Evolutionary conservation across 2,888 invertebrate genomes (phyloP).

Genomic region (Caenorhabditis zanzibari): DNA sequence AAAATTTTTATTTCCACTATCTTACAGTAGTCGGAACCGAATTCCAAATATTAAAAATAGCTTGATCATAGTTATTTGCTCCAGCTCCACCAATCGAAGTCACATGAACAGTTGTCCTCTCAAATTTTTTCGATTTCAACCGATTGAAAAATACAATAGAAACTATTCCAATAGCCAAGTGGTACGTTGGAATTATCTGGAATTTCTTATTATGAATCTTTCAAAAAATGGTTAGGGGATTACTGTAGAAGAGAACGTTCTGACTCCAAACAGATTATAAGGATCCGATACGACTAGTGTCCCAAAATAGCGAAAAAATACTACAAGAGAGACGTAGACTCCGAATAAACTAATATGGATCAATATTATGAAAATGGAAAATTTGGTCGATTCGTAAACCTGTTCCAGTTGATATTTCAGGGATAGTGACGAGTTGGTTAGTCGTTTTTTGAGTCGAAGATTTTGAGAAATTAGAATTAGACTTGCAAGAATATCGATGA

Average conservation of each 20-base stretch:
- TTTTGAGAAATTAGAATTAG: background rate
- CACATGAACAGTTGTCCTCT: constrained; percentile 21
- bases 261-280: constrained; percentile 3
- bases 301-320: constrained; percentile 34
- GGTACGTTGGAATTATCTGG: constrained; percentile 26
- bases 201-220: background rate
- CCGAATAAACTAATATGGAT: constrained; percentile 37
- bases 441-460: constrained; percentile 1
- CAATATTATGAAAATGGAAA: constrained; percentile 28
- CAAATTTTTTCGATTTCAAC: constrained; percentile 18
- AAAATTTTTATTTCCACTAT: background rate
- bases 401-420: constrained; percentile 49
- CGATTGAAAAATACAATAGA: constrained; percentile 1
- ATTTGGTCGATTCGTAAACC: constrained; percentile 37
- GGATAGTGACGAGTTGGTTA: constrained; percentile 5
- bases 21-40: background rate
- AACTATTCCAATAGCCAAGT: background rate
- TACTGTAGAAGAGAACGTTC: constrained; percentile 1
- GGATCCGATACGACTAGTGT: background rate
- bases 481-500: constrained; percentile 1
- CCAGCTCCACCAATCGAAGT: constrained; percentile 15
- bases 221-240: background rate
- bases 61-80: constrained; percentile 31
- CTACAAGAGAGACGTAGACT: constrained; percentile 6
- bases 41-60: constrained; percentile 35